Evolutionary conservation across 1,140 invertebrate genomes (phyloP).

Genomic region (Elymnias hypermnestra): DNA sequence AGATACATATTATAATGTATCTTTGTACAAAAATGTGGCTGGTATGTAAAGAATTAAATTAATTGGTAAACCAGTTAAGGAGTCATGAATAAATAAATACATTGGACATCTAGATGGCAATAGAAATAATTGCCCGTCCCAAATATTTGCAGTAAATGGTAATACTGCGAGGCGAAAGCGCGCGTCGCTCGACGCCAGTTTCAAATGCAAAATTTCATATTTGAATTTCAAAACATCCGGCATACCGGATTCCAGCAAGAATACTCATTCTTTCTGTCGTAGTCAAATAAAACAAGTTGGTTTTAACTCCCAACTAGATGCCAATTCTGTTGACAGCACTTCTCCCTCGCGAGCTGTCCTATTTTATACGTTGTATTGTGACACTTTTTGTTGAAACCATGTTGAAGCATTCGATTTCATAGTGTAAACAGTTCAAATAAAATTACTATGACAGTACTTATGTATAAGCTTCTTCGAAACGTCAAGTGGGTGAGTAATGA

Average conservation of each 20-base stretch:
- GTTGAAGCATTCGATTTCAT: no score
- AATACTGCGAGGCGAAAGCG: slow-evolving; percentile 28
- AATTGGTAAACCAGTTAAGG: no score
- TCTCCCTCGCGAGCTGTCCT: slow-evolving; percentile 13
- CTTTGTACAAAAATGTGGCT: no score
- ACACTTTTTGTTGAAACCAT: not conserved
- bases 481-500: no score
- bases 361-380: not conserved
- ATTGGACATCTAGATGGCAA: slow-evolving; percentile 18
- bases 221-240: slow-evolving; percentile 66
- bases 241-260: slow-evolving; percentile 28
- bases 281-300: slow-evolving; percentile 51
- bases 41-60: no score
- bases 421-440: no score
- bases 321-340: slow-evolving; percentile 42
- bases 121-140: slow-evolving; percentile 23
- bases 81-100: no score
- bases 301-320: slow-evolving; percentile 43
- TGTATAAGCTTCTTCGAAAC: no score
- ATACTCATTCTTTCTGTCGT: slow-evolving; percentile 45
- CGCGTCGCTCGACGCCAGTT: slow-evolving; percentile 44
- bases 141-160: slow-evolving; percentile 19
- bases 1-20: no score
- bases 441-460: no score
- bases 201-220: slow-evolving; percentile 65